phyloP scores from a whole-genome alignment of 2,113 vertebrate genomes.

The Rostratula benghalensis region DNA sequence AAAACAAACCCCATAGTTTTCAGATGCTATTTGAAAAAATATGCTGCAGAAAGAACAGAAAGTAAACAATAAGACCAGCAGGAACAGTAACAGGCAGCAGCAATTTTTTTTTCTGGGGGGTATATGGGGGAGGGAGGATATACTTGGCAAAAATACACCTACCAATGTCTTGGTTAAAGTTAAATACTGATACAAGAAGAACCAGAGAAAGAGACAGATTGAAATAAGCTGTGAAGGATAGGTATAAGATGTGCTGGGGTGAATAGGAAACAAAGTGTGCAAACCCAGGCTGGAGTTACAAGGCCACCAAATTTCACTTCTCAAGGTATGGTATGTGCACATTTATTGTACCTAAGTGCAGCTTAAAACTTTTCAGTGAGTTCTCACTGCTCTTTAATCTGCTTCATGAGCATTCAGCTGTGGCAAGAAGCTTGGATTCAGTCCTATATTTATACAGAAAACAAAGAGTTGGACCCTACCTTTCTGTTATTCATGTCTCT shows the following conservation, averaged over 20 bases:
- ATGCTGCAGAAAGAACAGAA: not conserved
- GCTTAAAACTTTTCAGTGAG: not conserved
- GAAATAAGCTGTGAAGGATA: not conserved
- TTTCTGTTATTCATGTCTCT: not conserved
- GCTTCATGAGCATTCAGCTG: not conserved
- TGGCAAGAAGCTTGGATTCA: not conserved
- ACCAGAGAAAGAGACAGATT: not conserved
- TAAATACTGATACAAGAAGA: not conserved
- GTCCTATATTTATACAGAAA: not conserved
- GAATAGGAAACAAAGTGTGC: not conserved
- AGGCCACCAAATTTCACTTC: not conserved
- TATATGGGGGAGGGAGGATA: too few relatives aligned
- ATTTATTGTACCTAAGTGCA: not conserved
- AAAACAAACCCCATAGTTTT: not conserved
- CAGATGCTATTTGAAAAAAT: not conserved
- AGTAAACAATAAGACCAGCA: not conserved
- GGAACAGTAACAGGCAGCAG: not conserved
- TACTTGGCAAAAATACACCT: not conserved
- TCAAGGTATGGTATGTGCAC: not conserved
- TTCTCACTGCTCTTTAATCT: not conserved
- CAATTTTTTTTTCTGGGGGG: not conserved
- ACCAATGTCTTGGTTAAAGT: not conserved
- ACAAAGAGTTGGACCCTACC: not conserved
- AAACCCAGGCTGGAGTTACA: not conserved
- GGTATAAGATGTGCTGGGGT: not conserved